A percentile compares a stretch with the other conserved stretches of the same genome.
Evolutionary conservation across 2,888 invertebrate species (phyloP).

Genomic region (Eupithecia subumbrata): DNA sequence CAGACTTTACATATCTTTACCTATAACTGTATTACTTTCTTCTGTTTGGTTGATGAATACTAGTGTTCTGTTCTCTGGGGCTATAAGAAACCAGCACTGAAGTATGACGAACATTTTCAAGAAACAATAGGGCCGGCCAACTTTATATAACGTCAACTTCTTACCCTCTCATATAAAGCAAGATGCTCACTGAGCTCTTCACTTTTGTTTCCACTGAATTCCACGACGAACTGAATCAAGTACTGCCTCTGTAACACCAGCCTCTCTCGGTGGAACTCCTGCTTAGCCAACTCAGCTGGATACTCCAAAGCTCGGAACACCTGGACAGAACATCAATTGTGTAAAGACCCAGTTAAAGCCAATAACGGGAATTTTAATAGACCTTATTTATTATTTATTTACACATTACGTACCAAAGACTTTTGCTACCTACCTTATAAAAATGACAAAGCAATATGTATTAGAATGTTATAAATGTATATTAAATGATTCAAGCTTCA

Average conservation of each 20-base stretch:
- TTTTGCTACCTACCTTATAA: not conserved
- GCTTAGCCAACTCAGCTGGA: constrained; percentile 89
- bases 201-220: constrained; percentile 80
- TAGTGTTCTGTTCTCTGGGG: not conserved
- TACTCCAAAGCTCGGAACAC: constrained; percentile 91
- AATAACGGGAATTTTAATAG: not conserved
- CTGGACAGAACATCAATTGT: constrained; percentile 65
- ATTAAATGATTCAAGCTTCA: not conserved
- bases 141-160: constrained; percentile 30
- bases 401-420: not conserved
- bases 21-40: not conserved
- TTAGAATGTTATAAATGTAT: not conserved
- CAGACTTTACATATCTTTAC: no score
- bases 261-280: constrained; percentile 85
- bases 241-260: constrained; percentile 84
- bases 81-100: not conserved
- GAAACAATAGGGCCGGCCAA: not conserved
- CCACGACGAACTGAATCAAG: constrained; percentile 85
- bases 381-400: not conserved
- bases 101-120: not conserved
- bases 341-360: not conserved
- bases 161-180: constrained; percentile 74
- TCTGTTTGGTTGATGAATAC: not conserved
- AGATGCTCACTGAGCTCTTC: constrained; percentile 79
- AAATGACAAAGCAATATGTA: not conserved